phyloP scores from a whole-genome alignment of 35 echinoderm and acorn worm genomes.

The Ophioderma brevispina region DNA sequence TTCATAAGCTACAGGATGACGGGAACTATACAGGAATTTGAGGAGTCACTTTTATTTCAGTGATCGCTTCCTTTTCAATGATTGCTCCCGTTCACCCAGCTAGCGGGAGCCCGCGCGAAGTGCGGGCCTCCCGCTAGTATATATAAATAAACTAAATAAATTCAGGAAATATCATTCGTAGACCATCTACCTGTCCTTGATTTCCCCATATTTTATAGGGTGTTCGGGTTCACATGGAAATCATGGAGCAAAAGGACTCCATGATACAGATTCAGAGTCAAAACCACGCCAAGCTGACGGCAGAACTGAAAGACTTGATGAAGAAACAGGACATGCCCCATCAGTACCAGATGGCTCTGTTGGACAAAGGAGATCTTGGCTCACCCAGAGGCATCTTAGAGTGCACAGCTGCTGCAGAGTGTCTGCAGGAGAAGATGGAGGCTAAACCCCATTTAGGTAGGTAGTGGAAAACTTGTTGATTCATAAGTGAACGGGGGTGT shows the following conservation, averaged over 20 bases:
- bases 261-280: conserved; percentile 97
- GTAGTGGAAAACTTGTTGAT: not conserved
- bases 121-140: too few relatives aligned
- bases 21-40: too few relatives aligned
- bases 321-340: conserved; percentile 76
- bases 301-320: conserved; percentile 57
- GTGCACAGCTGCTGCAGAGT: conserved; percentile 75
- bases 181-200: not conserved
- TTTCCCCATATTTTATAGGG: conserved; percentile 63
- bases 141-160: too few relatives aligned
- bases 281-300: conserved; percentile 74
- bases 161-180: not conserved
- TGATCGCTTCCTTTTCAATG: too few relatives aligned
- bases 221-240: conserved; percentile 86
- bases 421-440: conserved; percentile 85
- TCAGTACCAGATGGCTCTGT: conserved; percentile 61
- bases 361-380: conserved; percentile 52
- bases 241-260: conserved; percentile 98
- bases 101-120: too few relatives aligned
- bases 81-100: too few relatives aligned
- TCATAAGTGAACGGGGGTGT: too few relatives aligned
- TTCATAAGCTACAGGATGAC: too few relatives aligned
- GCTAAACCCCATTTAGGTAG: conserved; percentile 77
- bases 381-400: conserved; percentile 81
- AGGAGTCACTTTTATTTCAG: too few relatives aligned